A percentile compares a stretch with the other conserved stretches of the same genome.
These are phyloP conservation scores for Cephus spinipes DNA, from an alignment of 2,888 invertebrate species.

Conservation along the genomic window DNA sequence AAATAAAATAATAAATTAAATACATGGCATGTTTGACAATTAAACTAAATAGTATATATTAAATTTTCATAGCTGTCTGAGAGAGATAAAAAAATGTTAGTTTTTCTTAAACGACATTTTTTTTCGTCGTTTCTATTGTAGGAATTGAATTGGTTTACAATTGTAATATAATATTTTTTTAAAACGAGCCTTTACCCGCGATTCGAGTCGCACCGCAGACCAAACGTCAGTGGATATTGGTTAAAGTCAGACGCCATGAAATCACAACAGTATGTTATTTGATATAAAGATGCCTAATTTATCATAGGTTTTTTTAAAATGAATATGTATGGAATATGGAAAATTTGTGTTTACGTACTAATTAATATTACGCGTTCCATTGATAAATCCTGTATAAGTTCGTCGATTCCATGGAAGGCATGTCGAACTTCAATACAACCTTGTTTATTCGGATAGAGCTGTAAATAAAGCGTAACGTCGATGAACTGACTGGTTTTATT, in stretches of 20 bases:
- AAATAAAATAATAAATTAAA: background rate
- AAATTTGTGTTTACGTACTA: background rate
- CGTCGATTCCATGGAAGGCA: background rate
- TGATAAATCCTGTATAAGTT: background rate
- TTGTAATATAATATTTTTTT: background rate
- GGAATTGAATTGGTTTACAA: background rate
- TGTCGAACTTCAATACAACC: background rate
- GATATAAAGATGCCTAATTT: background rate
- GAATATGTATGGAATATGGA: background rate
- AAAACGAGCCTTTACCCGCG: background rate
- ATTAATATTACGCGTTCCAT: background rate
- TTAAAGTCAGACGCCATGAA: background rate
- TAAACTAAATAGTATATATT: background rate
- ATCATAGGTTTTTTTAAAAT: background rate
- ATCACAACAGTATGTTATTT: background rate
- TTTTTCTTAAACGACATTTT: background rate
- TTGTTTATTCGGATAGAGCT: background rate
- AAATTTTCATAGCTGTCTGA: background rate
- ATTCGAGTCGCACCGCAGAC: background rate
- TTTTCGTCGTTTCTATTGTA: background rate
- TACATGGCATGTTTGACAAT: too few species aligned
- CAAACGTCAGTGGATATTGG: background rate
- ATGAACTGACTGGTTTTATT: background rate
- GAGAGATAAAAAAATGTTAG: background rate
- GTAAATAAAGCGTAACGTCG: background rate